phyloP scores from a whole-genome alignment of 2,113 vertebrate genomes.

The Cynocephalus volans region DNA sequence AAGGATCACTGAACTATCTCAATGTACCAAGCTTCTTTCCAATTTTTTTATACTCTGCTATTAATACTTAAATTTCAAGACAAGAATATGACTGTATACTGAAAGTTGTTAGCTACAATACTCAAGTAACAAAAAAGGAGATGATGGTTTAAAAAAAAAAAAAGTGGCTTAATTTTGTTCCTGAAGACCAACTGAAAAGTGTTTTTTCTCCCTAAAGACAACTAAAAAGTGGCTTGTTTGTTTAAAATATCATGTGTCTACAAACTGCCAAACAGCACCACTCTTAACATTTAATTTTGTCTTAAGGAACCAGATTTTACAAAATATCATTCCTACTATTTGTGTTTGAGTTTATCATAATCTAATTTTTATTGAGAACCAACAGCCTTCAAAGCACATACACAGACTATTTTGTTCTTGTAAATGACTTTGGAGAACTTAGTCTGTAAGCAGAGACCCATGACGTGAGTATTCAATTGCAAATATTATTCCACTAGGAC shows the following conservation, averaged over 20 bases:
- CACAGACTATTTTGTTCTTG: conserved; percentile 26
- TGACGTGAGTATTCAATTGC: neutral
- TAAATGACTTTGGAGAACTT: conserved; percentile 62
- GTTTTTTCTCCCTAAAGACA: neutral
- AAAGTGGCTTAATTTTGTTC: conserved; percentile 30
- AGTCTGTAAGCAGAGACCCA: conserved; percentile 1
- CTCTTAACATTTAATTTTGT: conserved; percentile 43
- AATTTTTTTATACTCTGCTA: neutral
- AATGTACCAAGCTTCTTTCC: neutral
- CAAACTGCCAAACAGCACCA: neutral
- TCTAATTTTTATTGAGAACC: conserved; percentile 58
- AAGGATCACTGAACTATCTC: neutral
- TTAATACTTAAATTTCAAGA: neutral
- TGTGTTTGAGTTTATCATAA: conserved; percentile 47
- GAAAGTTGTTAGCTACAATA: neutral
- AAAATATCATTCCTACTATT: neutral
- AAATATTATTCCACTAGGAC: conserved; percentile 1
- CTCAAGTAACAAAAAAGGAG: neutral
- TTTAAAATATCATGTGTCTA: conserved; percentile 16
- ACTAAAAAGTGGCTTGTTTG: conserved; percentile 26
- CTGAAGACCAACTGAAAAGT: neutral
- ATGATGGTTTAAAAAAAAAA: neutral
- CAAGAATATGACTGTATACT: neutral
- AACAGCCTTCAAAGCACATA: conserved; percentile 4
- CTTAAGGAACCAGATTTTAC: conserved; percentile 42